Evolutionary conservation across 2,888 invertebrate genomes (phyloP).

Genomic region (Agrochola litura): DNA sequence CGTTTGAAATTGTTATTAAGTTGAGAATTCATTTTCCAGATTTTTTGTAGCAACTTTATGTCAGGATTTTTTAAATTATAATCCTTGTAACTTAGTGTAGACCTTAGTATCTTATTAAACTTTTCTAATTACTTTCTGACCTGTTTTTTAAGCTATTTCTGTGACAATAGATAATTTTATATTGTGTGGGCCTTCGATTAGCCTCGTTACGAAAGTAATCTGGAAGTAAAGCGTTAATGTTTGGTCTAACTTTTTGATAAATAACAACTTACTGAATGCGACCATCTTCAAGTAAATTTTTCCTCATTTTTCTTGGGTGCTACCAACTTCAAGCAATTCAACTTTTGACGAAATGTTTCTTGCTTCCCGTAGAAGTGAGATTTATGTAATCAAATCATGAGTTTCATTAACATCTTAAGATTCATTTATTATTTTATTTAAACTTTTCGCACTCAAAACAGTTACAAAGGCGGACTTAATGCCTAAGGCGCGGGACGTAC

Average conservation of each 20-base stretch:
- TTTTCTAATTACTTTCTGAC: neutral
- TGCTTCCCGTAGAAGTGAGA: neutral
- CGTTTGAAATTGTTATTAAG: conserved; percentile 3
- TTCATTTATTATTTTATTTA: neutral
- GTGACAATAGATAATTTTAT: neutral
- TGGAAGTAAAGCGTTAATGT: neutral
- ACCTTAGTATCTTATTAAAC: neutral
- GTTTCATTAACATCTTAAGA: neutral
- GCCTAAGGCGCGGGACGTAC: too few species aligned
- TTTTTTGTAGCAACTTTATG: neutral
- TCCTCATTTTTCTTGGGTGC: too few species aligned
- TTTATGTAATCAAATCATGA: neutral
- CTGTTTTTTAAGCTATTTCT: neutral
- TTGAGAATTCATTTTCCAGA: neutral
- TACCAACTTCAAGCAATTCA: neutral
- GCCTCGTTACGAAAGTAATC: neutral
- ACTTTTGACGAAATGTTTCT: neutral
- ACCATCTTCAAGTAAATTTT: neutral
- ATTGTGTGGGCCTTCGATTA: neutral
- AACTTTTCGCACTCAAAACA: too few species aligned
- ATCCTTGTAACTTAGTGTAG: neutral
- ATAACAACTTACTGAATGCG: neutral
- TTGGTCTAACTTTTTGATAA: neutral
- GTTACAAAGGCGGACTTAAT: too few species aligned
- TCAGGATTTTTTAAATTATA: neutral